phyloP scores from a whole-genome alignment of 2,113 vertebrate genomes.

The Monarcha castaneiventris region DNA sequence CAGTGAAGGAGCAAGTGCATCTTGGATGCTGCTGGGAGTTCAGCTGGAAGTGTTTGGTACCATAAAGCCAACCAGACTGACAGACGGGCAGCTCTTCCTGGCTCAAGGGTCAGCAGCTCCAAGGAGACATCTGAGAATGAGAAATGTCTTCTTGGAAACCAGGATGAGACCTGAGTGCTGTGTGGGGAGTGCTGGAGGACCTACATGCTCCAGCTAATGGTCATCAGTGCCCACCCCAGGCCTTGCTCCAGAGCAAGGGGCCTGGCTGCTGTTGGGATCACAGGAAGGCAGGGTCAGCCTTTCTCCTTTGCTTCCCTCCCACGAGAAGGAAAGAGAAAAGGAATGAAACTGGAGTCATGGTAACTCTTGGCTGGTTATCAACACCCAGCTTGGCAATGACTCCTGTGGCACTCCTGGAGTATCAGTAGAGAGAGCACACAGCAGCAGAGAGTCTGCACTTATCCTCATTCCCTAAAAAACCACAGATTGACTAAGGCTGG shows the following conservation, averaged over 20 bases:
- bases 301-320: not conserved
- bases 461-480: rapidly evolving
- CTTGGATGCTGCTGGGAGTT: not conserved
- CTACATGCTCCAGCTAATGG: rapidly evolving
- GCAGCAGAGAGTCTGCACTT: rapidly evolving
- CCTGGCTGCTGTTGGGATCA: rapidly evolving
- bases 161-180: rapidly evolving
- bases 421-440: not conserved
- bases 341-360: rapidly evolving
- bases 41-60: not conserved
- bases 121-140: not conserved
- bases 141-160: rapidly evolving
- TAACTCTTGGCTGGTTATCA: rapidly evolving
- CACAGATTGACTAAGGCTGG: rapidly evolving
- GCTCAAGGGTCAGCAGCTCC: rapidly evolving
- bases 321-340: rapidly evolving
- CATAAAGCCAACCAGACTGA: rapidly evolving
- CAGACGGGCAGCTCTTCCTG: not conserved
- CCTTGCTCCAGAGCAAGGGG: not conserved
- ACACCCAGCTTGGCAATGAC: rapidly evolving
- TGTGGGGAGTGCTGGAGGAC: not conserved
- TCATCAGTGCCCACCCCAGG: rapidly evolving
- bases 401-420: not conserved
- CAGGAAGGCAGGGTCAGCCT: not conserved
- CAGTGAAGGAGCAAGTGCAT: not conserved